Percentiles rank a stretch among this genome's conserved stretches.
These are phyloP conservation scores for Megalops cyprinoides DNA, from an alignment of 2,797 vertebrate genomes.

Conservation along the genomic window DNA sequence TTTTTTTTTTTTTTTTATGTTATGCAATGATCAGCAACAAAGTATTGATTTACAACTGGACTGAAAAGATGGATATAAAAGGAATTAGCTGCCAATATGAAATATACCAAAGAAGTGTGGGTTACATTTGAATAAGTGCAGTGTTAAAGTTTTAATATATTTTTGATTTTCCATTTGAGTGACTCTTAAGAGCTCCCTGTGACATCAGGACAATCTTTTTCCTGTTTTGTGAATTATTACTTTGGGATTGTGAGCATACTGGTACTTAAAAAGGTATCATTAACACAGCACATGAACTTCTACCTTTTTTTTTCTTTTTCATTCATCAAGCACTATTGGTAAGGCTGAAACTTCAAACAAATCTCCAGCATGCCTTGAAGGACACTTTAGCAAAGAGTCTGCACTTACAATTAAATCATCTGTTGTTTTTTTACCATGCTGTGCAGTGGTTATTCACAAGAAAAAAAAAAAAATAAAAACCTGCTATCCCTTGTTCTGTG, in stretches of 20 bases:
- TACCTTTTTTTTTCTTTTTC: neutral
- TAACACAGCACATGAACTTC: neutral
- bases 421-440: conserved; percentile 32
- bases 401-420: conserved; percentile 58
- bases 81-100: neutral
- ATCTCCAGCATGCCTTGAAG: conserved; percentile 41
- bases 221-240: neutral
- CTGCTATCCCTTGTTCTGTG: conserved; percentile 42
- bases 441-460: conserved; percentile 57
- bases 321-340: conserved; percentile 27
- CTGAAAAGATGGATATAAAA: too few species aligned
- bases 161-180: neutral
- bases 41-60: too few species aligned
- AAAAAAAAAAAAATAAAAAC: conserved; percentile 28
- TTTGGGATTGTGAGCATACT: neutral
- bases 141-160: neutral
- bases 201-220: neutral
- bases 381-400: conserved; percentile 48
- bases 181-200: neutral
- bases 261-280: neutral
- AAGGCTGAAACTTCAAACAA: conserved; percentile 23
- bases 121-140: neutral
- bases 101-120: neutral
- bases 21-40: too few species aligned
- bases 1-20: too few species aligned